Conservation (phyloP, 2,797 vertebrate genomes). For the Hemibagrus guttatus region DNA sequence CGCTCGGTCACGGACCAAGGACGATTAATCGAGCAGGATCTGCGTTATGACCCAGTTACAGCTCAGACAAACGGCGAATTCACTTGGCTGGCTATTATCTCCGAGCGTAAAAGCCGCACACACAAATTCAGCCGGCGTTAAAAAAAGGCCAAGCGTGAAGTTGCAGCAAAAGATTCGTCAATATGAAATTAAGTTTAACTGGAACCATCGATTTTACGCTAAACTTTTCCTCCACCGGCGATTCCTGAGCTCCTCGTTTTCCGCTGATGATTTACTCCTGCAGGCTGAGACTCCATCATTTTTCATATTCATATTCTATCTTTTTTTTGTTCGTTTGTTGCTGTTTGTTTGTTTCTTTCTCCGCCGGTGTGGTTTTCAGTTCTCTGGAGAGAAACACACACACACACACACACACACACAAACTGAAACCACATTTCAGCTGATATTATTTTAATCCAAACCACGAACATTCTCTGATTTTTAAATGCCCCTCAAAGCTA, state of each 20-base stretch:
- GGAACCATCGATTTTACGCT: conserved; percentile 68
- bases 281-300: not conserved
- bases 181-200: conserved; percentile 71
- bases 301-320: conserved; percentile 7
- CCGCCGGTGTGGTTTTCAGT: conserved; percentile 8
- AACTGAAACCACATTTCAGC: not conserved
- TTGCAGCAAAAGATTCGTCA: conserved; percentile 68
- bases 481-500: not conserved
- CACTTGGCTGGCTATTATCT: conserved; percentile 34
- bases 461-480: not conserved
- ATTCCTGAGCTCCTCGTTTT: conserved; percentile 12
- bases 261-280: conserved; percentile 26
- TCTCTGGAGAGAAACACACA: conserved; percentile 29
- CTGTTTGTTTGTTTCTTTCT: not conserved
- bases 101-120: conserved; percentile 22
- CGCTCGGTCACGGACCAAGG: not conserved
- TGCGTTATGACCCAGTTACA: conserved; percentile 18
- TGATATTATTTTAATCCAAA: conserved; percentile 8
- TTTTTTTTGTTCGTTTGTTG: not conserved
- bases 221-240: conserved; percentile 35
- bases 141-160: conserved; percentile 45
- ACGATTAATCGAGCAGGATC: conserved; percentile 17
- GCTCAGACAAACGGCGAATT: not conserved
- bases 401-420: conserved; percentile 29
- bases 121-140: conserved; percentile 35